Base-by-base conservation (phyloP, 2,113 vertebrate genomes). In the Arvicanthis niloticus region DNA sequence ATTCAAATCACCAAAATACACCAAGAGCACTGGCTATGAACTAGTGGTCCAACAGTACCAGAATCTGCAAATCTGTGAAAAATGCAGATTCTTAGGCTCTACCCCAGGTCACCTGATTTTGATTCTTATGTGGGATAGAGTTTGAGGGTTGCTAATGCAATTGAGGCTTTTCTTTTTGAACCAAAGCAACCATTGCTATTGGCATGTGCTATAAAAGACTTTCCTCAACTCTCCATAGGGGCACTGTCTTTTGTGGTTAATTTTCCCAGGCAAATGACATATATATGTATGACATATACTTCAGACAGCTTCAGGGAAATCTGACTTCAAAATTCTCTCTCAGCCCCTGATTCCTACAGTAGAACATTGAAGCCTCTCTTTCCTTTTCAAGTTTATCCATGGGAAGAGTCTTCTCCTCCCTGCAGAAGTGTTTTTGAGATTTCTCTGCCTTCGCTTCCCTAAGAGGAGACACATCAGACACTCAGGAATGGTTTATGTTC, bases 291-390 rank as follows among this genome's bases (percentile, higher is more conserved):
- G n/a, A n/a, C 68, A 19, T 42, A 42, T 75, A 42, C 19, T 5
- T 80, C 60, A 95, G 86, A 67, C 19, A 62, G 89, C n/a, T 92
- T 81, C 45, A 84, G 89, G 51, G 42, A 94, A 73, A 19, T 53
- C 72, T 93, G 56, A 95, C 26, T 58, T 67, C 93, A 94, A n/a
- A 94, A 84, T 45, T 58, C 68, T 78, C 48, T 65, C 77, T 81
- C 84, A 45, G 65, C 73, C 65, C 70, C 40, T 56, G 51, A 76
- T 15, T 84, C 67, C 75, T 60, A 16, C 91, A 40, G 87, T 70
- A 96, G 56, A 68, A 62, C 53, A 26, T 78, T 22, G 2, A 0
- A 21, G 60, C 19, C 48, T 76, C 78, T 80, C 72, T 90, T 45
- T 24, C 51, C 48, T 9, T 45, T 56, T 78, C 56, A 53, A 51